Evolutionary conservation across 1,140 invertebrate genomes (phyloP), one percentile per base, ranked within the genome.

Genomic region (Drosophila tani): DNA sequence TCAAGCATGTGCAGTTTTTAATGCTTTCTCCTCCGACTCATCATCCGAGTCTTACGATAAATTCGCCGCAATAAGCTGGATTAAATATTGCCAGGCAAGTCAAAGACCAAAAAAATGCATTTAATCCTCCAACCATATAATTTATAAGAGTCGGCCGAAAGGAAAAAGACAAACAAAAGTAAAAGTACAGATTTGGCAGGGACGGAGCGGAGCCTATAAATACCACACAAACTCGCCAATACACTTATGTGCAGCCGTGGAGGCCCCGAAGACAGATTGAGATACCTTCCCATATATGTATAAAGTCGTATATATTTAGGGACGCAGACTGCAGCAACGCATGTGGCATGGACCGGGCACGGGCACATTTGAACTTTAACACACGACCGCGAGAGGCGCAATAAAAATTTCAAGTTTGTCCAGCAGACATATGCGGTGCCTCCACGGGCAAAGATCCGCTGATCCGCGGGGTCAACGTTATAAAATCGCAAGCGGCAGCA

Each of bases 331-430:
- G 70, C 43, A 59, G 43, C 81, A 51, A 85, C 82, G 71, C 83
- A 86, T 86, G 67, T 87, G 83, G 75, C 75, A 73, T 53, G 82
- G 58, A 84, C 75, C 81, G 90, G 83, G 75, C 75, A 73, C 50
- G 82, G 60, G 58, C 83, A 79, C 85, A 88, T 88, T 90, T 88
- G 85, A 88, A 88, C 85, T 88, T 88, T 88, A 88, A 88, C 85
- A 88, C 85, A 81, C 85, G 75, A 81, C 78, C 73, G 50, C 59
- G 59, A 47, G 75, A 67, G 71, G 49, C 64, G 79, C 69, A 73
- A 87, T 85, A 87, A 84, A 90, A 88, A 88, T 84, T 87, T 87
- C 81, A 87, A 87, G 84, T 88, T 88, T 88, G 78, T 73, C 81
- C 73, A 88, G 70, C 63, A 53, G 69, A 76, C 76, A 76, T 62